Conservation (phyloP, 1,140 invertebrate genomes). For the Scaptodrosophila lebanonensis region DNA sequence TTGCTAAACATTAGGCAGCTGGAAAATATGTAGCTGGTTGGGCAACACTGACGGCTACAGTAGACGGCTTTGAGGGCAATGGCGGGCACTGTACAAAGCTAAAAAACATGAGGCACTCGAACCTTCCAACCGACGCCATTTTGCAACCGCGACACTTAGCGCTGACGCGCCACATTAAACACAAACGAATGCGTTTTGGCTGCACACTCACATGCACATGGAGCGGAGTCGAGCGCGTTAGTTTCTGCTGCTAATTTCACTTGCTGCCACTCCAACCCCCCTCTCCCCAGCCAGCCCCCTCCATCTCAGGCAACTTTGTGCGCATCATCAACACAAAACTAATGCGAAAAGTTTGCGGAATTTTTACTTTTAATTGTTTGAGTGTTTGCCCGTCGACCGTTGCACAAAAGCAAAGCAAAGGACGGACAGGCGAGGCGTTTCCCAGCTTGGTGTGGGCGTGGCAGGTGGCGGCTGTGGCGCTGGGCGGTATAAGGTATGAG, state of each 20-base stretch:
- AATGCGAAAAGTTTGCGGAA: conserved; percentile 66
- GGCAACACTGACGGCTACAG: too few relatives aligned
- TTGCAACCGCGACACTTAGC: conserved; percentile 66
- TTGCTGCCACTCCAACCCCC: too few relatives aligned
- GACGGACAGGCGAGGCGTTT: neutral
- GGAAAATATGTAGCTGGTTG: too few relatives aligned
- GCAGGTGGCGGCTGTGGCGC: too few relatives aligned
- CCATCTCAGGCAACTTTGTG: conserved; percentile 50
- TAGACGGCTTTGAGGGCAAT: too few relatives aligned
- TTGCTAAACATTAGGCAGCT: too few relatives aligned
- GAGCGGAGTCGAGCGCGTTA: conserved; percentile 20
- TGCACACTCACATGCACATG: neutral
- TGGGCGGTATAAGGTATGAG: conserved; percentile 9
- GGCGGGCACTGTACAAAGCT: too few relatives aligned
- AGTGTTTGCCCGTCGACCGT: conserved; percentile 44
- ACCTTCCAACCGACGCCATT: conserved; percentile 46
- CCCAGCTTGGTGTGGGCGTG: too few relatives aligned
- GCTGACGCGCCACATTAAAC: conserved; percentile 63
- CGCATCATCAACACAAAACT: conserved; percentile 66
- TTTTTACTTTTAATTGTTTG: conserved; percentile 73
- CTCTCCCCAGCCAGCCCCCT: too few relatives aligned
- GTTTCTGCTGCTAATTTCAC: conserved; percentile 59
- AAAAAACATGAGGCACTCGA: conserved; percentile 21
- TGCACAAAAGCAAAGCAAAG: conserved; percentile 4
- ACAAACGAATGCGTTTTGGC: conserved; percentile 48